These are phyloP conservation scores for Schlechtendalia chinensis DNA, from an alignment of 1,140 invertebrate species.

Conservation along the genomic window DNA sequence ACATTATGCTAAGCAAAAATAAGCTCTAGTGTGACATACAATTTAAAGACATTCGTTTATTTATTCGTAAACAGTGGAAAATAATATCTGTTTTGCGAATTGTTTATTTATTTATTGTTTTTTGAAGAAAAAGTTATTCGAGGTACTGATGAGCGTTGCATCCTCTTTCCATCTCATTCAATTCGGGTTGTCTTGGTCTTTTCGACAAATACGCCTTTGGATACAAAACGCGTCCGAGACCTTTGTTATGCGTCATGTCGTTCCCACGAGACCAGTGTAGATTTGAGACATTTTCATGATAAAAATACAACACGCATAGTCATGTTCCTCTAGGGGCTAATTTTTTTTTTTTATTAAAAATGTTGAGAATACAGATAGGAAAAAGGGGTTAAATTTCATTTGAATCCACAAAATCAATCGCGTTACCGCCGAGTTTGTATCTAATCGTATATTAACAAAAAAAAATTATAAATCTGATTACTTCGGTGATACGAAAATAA, in stretches of 20 bases:
- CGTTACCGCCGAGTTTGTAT: neutral
- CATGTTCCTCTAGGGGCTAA: neutral
- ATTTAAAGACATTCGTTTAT: no score
- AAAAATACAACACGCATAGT: neutral
- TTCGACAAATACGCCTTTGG: neutral
- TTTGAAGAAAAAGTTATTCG: neutral
- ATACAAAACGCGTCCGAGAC: neutral
- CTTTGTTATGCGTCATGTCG: neutral
- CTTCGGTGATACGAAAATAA: no score
- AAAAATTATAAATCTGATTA: neutral
- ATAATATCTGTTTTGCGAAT: no score
- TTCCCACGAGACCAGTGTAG: neutral
- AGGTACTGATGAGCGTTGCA: neutral
- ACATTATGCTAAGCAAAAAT: no score
- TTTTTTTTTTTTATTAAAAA: slow-evolving; percentile 1
- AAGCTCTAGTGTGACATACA: no score
- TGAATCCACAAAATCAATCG: neutral
- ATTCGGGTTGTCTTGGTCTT: neutral
- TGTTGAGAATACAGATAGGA: no score
- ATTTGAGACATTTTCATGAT: neutral
- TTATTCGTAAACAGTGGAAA: neutral
- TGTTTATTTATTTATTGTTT: no score
- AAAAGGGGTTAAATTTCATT: neutral
- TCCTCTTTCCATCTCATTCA: slow-evolving; percentile 4
- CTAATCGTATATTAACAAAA: neutral